Percentiles rank a stretch among this genome's conserved stretches.
These are phyloP conservation scores for Sciurus vulgaris DNA, from an alignment of 2,797 vertebrate species.

Conservation along the genomic window DNA sequence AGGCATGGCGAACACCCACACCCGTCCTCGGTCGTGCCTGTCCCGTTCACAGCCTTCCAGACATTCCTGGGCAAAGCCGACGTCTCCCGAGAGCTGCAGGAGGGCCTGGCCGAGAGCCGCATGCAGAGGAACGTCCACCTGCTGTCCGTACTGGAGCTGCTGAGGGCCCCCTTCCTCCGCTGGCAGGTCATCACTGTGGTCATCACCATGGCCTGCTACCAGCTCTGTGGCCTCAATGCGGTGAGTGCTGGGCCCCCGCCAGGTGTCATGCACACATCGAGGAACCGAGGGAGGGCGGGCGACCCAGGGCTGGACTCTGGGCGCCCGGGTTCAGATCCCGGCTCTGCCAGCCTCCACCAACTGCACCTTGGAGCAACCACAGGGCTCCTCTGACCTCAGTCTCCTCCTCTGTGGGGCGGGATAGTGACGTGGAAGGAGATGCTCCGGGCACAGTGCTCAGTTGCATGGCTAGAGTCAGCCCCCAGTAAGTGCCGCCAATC, in stretches of 20 bases:
- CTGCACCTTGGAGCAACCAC: background rate
- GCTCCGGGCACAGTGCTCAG: rapidly evolving
- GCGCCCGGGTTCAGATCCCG: background rate
- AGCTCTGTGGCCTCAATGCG: slow-evolving; percentile 96
- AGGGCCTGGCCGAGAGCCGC: slow-evolving; percentile 91
- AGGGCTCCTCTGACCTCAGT: background rate
- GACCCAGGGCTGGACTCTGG: rapidly evolving
- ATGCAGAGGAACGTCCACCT: slow-evolving; percentile 89
- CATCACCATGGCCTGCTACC: slow-evolving; percentile 95
- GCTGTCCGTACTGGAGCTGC: slow-evolving; percentile 90
- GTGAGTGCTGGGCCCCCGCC: slow-evolving; percentile 87
- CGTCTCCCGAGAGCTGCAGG: slow-evolving; percentile 92
- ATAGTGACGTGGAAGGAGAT: rapidly evolving
- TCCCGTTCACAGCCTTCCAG: slow-evolving; percentile 91
- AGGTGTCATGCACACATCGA: rapidly evolving
- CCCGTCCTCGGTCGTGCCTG: background rate
- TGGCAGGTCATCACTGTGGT: slow-evolving; percentile 94
- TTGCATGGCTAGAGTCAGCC: background rate
- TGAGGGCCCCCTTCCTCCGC: slow-evolving; percentile 88
- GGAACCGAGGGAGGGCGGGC: rapidly evolving
- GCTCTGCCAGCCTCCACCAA: background rate
- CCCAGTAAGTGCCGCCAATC: too few relatives aligned
- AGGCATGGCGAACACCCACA: too few relatives aligned
- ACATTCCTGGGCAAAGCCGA: slow-evolving; percentile 94
- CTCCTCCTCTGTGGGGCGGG: background rate